Base-by-base conservation (phyloP, 2,797 vertebrate species). In the Bradypodion pumilum region DNA sequence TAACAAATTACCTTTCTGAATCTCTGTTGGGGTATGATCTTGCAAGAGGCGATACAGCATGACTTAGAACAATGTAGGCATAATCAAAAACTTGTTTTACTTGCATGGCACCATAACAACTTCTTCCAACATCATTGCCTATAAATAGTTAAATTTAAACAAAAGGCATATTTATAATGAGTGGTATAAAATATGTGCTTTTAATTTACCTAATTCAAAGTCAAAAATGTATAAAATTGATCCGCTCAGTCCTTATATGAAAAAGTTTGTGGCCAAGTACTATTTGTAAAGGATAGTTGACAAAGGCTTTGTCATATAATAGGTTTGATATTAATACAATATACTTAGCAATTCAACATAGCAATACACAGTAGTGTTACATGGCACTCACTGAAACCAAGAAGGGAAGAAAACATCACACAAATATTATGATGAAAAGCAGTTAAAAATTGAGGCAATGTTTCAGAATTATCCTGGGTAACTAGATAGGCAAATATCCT, bases 61-160 rank as follows among this genome's bases (percentile, higher is more conserved):
- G 98, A 91, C 97, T 97, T 90, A 99, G 97, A 83, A 99, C 97
- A 68, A 97, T 98, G 96, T 99, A 99, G 86, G 98, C 98, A 16
- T 99, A 99, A 94, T 99, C 98, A 78, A 99, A 98, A 92, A 98
- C 98, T 94, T 99, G 97, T 91, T 98, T 99, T 92, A 99, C 98
- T 88, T 99, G 98, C 97, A 99, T 97, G 94, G 98, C 98, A 87
- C 98, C 98, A 0, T 99, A 99, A 60, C 98, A 99, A 88, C 98
- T 99, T 92, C 98, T 96, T 90, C 98, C 98, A 74, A 99, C 98
- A 8, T 99, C 98, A 40, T 99, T 99, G 84, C 98, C 98, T 99
- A 91, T 78, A 92, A 56, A 88, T 23, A 87, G 88, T 91, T 62
- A 92, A 88, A 70, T 89, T 44, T 86, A 68, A 76, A 65, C 76